Evolutionary conservation across 2,888 invertebrate genomes (phyloP).

Genomic region (Synergus laeviventris): DNA sequence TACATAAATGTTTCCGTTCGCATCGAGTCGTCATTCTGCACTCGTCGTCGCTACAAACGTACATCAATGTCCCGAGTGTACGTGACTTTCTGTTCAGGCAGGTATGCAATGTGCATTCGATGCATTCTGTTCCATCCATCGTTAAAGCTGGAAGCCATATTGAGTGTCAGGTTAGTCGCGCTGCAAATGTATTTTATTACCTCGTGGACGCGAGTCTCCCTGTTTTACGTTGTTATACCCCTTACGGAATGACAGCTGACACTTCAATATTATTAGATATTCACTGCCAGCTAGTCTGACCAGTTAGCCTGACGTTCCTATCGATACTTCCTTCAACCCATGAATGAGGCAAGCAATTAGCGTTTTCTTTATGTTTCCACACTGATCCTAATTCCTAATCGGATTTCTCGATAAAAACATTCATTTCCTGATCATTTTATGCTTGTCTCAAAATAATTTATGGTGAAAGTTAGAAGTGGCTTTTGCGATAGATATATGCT

Average conservation of each 20-base stretch:
- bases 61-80: constrained; percentile 41
- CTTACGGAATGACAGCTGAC: constrained; percentile 54
- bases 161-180: constrained; percentile 53
- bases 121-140: constrained; percentile 49
- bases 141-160: constrained; percentile 55
- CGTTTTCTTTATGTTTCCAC: constrained; percentile 4
- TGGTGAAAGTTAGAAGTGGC: too few relatives aligned
- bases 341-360: constrained; percentile 10
- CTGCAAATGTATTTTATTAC: constrained; percentile 56
- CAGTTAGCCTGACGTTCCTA: constrained; percentile 15
- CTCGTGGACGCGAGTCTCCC: constrained; percentile 51
- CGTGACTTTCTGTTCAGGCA: constrained; percentile 7
- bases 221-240: constrained; percentile 50
- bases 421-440: too few relatives aligned
- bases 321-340: constrained; percentile 27
- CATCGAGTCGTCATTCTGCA: not conserved
- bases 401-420: too few relatives aligned
- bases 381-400: constrained; percentile 1
- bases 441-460: too few relatives aligned
- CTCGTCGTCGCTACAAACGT: not conserved
- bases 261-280: constrained; percentile 55
- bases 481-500: too few relatives aligned
- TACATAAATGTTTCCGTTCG: not conserved
- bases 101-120: constrained; percentile 5
- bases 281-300: constrained; percentile 44